Conservation (phyloP, 2,113 vertebrate genomes). For the Pholis gunnellus region DNA sequence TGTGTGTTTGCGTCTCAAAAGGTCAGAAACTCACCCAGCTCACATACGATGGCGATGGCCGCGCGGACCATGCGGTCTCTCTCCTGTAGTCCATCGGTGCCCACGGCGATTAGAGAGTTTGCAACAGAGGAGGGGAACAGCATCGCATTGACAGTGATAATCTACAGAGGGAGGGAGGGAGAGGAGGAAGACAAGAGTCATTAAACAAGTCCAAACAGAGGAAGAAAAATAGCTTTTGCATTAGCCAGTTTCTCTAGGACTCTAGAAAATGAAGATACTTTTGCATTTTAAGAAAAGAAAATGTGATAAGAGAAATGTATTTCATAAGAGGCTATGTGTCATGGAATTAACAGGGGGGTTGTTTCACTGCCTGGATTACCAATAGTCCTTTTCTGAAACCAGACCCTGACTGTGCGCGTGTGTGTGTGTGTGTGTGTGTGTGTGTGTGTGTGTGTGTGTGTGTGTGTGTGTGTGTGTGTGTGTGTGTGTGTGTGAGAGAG, state of each 20-base stretch:
- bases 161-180: constrained; percentile 79
- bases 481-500: not conserved
- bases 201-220: constrained; percentile 33
- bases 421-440: not conserved
- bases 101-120: constrained; percentile 97
- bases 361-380: constrained; percentile 34
- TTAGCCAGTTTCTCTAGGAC: not conserved
- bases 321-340: not conserved
- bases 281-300: not conserved
- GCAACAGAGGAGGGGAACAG: constrained; percentile 96
- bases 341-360: constrained; percentile 13
- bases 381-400: constrained; percentile 50
- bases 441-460: constrained; percentile 1
- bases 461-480: not conserved
- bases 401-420: constrained; percentile 39
- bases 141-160: constrained; percentile 98
- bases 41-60: constrained; percentile 97
- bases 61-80: constrained; percentile 98
- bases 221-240: constrained; percentile 21
- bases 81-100: constrained; percentile 97
- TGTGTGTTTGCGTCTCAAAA: not conserved
- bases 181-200: constrained; percentile 23
- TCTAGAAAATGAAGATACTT: not conserved
- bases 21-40: constrained; percentile 87
- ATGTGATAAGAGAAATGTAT: not conserved